Conservation (phyloP, 2,797 vertebrate species). For the Hydrophis major region DNA sequence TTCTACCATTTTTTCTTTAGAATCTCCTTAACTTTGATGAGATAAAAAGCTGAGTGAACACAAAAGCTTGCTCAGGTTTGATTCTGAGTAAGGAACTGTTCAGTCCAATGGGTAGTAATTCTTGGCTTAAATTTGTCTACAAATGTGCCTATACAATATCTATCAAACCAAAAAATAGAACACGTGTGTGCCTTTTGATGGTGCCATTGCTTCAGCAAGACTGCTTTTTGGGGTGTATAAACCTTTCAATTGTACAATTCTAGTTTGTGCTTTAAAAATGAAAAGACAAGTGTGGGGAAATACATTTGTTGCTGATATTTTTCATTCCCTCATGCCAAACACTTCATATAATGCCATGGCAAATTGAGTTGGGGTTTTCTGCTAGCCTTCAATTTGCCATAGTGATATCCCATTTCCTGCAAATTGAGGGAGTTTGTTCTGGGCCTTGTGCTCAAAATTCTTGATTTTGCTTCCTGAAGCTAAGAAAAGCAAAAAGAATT, state of each 20-base stretch:
- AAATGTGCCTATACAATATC: neutral
- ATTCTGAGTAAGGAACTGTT: neutral
- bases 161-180: neutral
- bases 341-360: neutral
- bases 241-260: neutral
- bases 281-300: neutral
- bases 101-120: neutral
- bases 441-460: neutral
- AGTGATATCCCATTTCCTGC: conserved; percentile 1
- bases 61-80: neutral
- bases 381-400: conserved; percentile 4
- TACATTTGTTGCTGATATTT: neutral
- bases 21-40: neutral
- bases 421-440: neutral
- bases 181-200: neutral
- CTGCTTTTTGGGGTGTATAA: neutral
- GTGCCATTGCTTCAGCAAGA: neutral
- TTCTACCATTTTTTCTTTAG: neutral
- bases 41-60: neutral
- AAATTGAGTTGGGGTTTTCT: conserved; percentile 10
- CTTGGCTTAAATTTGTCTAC: neutral
- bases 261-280: neutral
- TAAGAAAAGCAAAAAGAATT: neutral
- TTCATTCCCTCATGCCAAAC: conserved; percentile 10
- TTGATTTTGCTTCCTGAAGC: neutral